A percentile compares a stretch with the other conserved stretches of the same genome.
Conservation (phyloP, 2,113 vertebrate genomes). For the Balaeniceps rex region DNA sequence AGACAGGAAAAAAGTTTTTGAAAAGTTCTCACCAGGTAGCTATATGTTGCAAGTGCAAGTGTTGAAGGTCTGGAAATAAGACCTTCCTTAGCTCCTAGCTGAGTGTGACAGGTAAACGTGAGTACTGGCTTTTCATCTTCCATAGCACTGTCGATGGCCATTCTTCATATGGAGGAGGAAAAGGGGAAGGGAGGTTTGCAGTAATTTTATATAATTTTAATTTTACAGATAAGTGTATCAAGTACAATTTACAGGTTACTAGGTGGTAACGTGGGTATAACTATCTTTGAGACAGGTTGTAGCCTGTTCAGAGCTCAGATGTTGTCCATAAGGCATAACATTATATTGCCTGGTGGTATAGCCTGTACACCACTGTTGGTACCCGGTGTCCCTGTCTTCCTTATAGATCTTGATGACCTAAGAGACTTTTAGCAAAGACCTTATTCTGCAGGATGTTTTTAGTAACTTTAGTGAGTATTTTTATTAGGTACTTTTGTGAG, state of each 20-base stretch:
- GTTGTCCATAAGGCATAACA: neutral
- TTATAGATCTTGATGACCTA: neutral
- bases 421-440: neutral
- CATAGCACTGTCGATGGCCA: rapidly evolving
- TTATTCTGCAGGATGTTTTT: neutral
- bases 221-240: neutral
- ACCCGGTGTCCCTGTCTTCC: neutral
- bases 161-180: neutral
- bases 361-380: neutral
- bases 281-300: neutral
- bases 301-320: neutral
- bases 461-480: neutral
- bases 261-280: neutral
- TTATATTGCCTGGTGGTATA: neutral
- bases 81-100: neutral
- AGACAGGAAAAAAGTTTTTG: neutral
- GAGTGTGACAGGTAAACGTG: neutral
- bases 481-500: neutral
- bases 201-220: neutral
- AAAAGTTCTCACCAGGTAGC: neutral
- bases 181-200: neutral
- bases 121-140: neutral
- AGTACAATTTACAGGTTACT: neutral
- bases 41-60: neutral
- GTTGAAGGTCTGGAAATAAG: neutral